Percentiles rank a stretch among this genome's conserved stretches.
Evolutionary conservation across 2,797 vertebrate species (phyloP).

Genomic region (Sebastes itinus): DNA sequence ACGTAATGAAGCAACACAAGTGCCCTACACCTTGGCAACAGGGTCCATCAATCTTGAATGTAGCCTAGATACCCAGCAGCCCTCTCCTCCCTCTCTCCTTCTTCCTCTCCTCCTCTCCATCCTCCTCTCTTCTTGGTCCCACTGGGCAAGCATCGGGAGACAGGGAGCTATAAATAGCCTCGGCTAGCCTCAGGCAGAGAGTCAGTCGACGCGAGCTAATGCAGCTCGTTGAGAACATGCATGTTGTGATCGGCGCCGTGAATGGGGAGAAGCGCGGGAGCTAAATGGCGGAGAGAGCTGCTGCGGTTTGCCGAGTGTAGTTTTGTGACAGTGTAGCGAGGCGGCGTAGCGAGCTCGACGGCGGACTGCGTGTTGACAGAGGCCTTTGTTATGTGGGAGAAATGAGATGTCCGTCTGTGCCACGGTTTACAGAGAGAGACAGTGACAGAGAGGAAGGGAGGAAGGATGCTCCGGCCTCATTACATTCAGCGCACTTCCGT

Average conservation of each 20-base stretch:
- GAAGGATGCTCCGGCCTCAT: conserved; percentile 80
- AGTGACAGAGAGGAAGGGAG: conserved; percentile 52
- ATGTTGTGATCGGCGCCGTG: conserved; percentile 47
- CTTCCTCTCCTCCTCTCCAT: conserved; percentile 37
- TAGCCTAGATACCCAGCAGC: conserved; percentile 75
- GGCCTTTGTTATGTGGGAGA: conserved; percentile 58
- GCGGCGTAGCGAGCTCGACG: conserved; percentile 23
- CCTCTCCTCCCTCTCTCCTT: conserved; percentile 16
- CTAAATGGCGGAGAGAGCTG: not conserved
- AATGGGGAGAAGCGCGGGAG: not conserved
- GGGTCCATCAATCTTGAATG: conserved; percentile 71
- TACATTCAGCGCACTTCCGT: conserved; percentile 79
- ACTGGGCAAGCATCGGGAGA: conserved; percentile 71
- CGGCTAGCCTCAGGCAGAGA: conserved; percentile 66
- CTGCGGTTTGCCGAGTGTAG: conserved; percentile 1
- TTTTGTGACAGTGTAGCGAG: not conserved
- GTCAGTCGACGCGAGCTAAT: conserved; percentile 71
- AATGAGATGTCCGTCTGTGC: conserved; percentile 58
- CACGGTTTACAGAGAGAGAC: conserved; percentile 52
- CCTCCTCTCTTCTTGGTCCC: conserved; percentile 64
- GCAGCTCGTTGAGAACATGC: conserved; percentile 62
- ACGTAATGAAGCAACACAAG: conserved; percentile 33
- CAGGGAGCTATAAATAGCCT: conserved; percentile 76
- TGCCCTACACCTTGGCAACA: conserved; percentile 62
- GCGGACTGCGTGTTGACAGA: conserved; percentile 43